Percentiles rank a stretch among this genome's conserved stretches.
These are phyloP conservation scores for Eupithecia subumbrata DNA, from an alignment of 2,888 invertebrate genomes.

Conservation along the genomic window DNA sequence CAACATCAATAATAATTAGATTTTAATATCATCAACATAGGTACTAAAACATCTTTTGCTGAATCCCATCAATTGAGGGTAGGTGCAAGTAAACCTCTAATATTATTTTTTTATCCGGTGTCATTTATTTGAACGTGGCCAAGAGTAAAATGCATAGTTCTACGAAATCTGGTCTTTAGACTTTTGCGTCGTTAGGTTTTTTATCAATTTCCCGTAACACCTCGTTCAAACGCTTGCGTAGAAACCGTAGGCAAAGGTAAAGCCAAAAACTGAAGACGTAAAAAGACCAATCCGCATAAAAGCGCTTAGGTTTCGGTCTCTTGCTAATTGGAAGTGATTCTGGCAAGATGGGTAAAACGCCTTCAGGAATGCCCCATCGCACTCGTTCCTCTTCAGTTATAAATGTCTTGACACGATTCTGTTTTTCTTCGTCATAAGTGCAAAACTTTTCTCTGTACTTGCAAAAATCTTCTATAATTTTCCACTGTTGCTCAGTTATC, in stretches of 20 bases:
- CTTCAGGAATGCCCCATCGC: background rate
- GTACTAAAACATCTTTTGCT: background rate
- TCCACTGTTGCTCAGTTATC: background rate
- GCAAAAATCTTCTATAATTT: background rate
- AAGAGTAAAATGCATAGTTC: background rate
- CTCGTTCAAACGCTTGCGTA: background rate
- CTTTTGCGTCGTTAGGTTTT: background rate
- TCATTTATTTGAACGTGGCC: background rate
- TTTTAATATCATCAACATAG: background rate
- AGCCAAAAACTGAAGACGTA: constrained; percentile 9
- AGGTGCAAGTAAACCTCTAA: background rate
- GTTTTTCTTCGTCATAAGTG: background rate
- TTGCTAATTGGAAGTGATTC: background rate
- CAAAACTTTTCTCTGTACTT: background rate
- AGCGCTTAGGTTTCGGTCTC: background rate
- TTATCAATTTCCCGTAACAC: background rate
- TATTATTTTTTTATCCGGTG: background rate
- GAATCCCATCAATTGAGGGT: background rate
- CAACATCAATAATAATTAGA: background rate
- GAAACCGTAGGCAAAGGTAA: background rate
- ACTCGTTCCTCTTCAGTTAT: background rate
- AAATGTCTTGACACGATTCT: background rate
- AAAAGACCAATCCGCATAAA: background rate
- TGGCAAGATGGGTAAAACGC: background rate
- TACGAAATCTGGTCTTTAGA: background rate